Conservation (phyloP, 2,888 invertebrate species). For the Caenorhabditis plicata region DNA sequence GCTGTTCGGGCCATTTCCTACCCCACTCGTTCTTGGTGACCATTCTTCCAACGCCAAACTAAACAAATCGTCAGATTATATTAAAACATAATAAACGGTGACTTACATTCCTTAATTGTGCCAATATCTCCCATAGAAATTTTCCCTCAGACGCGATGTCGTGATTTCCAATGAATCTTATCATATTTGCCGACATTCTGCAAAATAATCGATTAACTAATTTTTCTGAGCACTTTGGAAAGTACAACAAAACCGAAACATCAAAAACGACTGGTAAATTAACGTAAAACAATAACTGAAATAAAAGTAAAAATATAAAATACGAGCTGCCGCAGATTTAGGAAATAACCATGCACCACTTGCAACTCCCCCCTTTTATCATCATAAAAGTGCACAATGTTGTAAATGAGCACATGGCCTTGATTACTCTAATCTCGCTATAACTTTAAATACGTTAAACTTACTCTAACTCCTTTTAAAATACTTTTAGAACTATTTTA, state of each 20-base stretch:
- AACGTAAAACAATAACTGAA: background rate
- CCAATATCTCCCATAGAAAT: slow-evolving; percentile 62
- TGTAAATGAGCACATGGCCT: too few relatives aligned
- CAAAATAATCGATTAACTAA: background rate
- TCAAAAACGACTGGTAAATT: background rate
- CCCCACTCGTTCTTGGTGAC: slow-evolving; percentile 63
- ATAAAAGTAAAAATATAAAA: background rate
- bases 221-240: background rate
- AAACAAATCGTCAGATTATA: slow-evolving; percentile 1
- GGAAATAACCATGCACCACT: background rate
- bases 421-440: too few relatives aligned
- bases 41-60: slow-evolving; percentile 63
- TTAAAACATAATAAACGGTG: background rate
- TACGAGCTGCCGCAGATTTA: background rate
- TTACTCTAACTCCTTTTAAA: too few relatives aligned
- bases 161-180: slow-evolving; percentile 60
- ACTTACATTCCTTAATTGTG: slow-evolving; percentile 50
- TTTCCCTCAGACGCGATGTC: slow-evolving; percentile 63
- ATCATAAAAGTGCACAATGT: too few relatives aligned
- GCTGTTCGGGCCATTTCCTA: slow-evolving; percentile 62
- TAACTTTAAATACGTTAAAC: too few relatives aligned
- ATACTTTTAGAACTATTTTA: too few relatives aligned
- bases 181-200: slow-evolving; percentile 32
- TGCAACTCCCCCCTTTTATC: background rate
- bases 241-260: too few relatives aligned